A percentile compares a stretch with the other conserved stretches of the same genome.
Evolutionary conservation across 2,113 vertebrate species (phyloP).

Genomic region (Siniperca knerii): DNA sequence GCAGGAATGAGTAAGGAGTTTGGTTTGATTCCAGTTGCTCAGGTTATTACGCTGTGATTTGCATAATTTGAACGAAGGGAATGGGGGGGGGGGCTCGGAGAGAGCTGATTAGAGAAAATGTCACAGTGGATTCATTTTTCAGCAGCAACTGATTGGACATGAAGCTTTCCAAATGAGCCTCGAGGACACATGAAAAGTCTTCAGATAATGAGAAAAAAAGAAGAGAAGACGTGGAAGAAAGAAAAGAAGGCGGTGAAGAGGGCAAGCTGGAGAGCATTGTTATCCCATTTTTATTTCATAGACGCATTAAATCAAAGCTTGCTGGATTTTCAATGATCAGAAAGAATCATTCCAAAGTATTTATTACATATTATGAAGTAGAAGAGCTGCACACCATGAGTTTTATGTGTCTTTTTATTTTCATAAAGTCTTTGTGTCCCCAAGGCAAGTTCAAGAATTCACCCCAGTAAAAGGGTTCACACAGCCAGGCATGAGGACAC

Average conservation of each 20-base stretch:
- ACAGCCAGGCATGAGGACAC: conserved; percentile 33
- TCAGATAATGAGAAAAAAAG: conserved; percentile 45
- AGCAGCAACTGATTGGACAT: conserved; percentile 59
- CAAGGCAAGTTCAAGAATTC: conserved; percentile 52
- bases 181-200: conserved; percentile 44
- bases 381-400: conserved; percentile 33
- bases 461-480: conserved; percentile 67
- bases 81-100: not conserved
- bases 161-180: conserved; percentile 66
- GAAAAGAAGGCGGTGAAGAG: not conserved
- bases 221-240: conserved; percentile 12
- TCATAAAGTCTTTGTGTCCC: conserved; percentile 62
- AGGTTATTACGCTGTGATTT: conserved; percentile 59
- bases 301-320: conserved; percentile 57
- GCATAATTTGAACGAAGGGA: conserved; percentile 66
- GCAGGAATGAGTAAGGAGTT: conserved; percentile 1
- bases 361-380: conserved; percentile 58
- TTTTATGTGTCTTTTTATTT: conserved; percentile 57
- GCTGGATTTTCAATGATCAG: conserved; percentile 55
- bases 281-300: conserved; percentile 57
- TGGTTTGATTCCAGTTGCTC: conserved; percentile 63
- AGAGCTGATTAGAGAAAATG: conserved; percentile 77
- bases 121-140: conserved; percentile 69
- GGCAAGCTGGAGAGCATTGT: conserved; percentile 29
- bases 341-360: conserved; percentile 56